Conservation (phyloP, 2,797 vertebrate species). For the Hoplostethus atlanticus region DNA sequence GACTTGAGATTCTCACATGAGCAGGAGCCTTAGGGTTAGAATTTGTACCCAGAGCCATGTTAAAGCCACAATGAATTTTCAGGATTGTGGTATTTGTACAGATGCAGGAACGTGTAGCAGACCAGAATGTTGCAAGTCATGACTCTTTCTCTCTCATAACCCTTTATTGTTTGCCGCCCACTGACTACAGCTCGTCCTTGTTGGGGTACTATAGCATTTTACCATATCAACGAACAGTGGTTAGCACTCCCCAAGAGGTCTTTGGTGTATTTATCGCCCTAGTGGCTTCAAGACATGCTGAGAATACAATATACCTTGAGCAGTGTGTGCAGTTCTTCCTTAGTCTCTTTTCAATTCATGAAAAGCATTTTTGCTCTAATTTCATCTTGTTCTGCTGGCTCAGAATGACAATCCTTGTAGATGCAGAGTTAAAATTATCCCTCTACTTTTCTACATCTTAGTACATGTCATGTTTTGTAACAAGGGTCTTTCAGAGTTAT, state of each 20-base stretch:
- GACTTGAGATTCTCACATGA: conserved; percentile 29
- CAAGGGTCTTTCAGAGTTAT: too few species aligned
- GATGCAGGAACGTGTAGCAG: conserved; percentile 12
- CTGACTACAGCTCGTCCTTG: too few species aligned
- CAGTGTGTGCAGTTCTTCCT: neutral
- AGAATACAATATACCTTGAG: neutral
- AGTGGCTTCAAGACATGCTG: neutral
- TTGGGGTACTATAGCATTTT: too few species aligned
- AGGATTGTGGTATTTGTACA: conserved; percentile 16
- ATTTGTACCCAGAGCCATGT: neutral
- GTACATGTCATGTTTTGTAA: too few species aligned
- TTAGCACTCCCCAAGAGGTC: too few species aligned
- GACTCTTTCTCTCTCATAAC: neutral
- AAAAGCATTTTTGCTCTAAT: neutral
- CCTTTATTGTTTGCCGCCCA: neutral
- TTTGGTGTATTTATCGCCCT: too few species aligned
- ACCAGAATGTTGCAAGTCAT: conserved; percentile 1
- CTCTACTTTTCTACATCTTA: too few species aligned
- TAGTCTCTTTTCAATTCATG: neutral
- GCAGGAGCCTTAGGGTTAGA: conserved; percentile 14
- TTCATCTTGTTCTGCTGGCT: neutral
- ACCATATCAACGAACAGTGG: too few species aligned
- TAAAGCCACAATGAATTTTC: conserved; percentile 10
- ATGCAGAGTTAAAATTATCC: neutral
- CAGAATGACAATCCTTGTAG: neutral